These are phyloP conservation scores for Sarcophaga rosellei DNA, from an alignment of 2,888 invertebrate species.

Conservation along the genomic window DNA sequence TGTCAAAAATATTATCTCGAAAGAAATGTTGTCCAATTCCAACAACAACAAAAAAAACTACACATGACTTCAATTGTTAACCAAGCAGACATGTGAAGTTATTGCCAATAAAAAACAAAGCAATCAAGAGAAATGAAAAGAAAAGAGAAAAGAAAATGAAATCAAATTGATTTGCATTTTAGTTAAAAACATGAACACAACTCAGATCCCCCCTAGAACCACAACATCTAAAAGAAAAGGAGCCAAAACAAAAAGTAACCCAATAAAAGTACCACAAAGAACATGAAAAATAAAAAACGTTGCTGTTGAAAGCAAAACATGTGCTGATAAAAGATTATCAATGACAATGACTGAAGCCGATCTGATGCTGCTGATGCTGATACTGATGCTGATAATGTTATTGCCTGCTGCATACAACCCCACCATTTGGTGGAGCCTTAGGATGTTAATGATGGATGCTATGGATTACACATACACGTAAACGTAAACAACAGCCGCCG, in stretches of 20 bases:
- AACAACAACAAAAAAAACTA: background rate
- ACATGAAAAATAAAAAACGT: conserved; percentile 1
- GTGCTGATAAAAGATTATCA: conserved; percentile 45
- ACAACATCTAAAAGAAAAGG: too few relatives aligned
- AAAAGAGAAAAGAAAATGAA: background rate
- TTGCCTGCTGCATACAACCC: background rate
- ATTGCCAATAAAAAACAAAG: background rate
- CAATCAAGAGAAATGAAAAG: background rate
- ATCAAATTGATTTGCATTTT: conserved; percentile 60
- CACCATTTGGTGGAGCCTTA: background rate
- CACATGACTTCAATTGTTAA: too few relatives aligned
- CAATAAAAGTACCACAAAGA: conserved; percentile 2
- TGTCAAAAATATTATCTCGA: background rate
- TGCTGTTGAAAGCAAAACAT: conserved; percentile 32
- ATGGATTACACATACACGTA: background rate
- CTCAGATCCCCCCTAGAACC: background rate
- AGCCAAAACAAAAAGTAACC: too few relatives aligned
- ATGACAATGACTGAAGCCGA: conserved; percentile 33
- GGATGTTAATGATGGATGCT: background rate
- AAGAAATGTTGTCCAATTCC: conserved; percentile 10
- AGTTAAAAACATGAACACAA: conserved; percentile 11
- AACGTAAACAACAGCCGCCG: background rate
- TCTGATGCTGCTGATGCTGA: background rate
- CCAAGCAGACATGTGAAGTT: background rate
- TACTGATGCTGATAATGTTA: background rate